These are phyloP conservation scores for Lydus trimaculatus DNA, from an alignment of 2,888 invertebrate genomes.

Conservation along the genomic window DNA sequence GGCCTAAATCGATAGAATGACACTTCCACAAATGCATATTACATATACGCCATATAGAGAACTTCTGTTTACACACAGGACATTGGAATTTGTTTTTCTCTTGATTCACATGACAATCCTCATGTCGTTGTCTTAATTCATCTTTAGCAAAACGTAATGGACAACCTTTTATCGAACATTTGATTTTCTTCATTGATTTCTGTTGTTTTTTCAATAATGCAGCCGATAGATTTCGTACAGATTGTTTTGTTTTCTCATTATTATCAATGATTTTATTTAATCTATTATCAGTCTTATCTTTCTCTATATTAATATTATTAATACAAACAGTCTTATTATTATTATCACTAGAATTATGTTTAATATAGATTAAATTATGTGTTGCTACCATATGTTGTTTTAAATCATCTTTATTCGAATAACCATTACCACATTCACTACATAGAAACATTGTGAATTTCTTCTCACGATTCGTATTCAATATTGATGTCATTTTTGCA, in stretches of 20 bases:
- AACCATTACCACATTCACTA: slow-evolving; percentile 62
- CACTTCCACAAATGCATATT: slow-evolving; percentile 74
- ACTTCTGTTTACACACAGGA: slow-evolving; percentile 62
- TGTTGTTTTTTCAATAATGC: slow-evolving; percentile 46
- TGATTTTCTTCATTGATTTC: slow-evolving; percentile 47
- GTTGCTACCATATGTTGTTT: slow-evolving; percentile 64
- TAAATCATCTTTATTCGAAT: slow-evolving; percentile 60
- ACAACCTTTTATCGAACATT: slow-evolving; percentile 65
- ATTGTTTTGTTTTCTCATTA: slow-evolving; percentile 9
- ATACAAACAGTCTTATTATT: neutral
- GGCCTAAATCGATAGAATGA: slow-evolving; percentile 69
- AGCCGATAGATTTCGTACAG: slow-evolving; percentile 20
- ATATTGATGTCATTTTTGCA: slow-evolving; percentile 41
- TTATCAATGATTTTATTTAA: neutral
- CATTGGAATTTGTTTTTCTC: slow-evolving; percentile 63
- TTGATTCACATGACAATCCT: slow-evolving; percentile 62
- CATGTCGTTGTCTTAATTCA: slow-evolving; percentile 61
- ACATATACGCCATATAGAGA: slow-evolving; percentile 70
- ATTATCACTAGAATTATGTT: neutral
- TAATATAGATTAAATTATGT: slow-evolving; percentile 30
- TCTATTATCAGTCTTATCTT: neutral
- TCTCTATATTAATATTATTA: neutral
- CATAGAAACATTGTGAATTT: slow-evolving; percentile 60
- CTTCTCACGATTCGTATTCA: slow-evolving; percentile 38
- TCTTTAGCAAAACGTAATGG: slow-evolving; percentile 63